Evolutionary conservation across 2,113 vertebrate genomes (phyloP), one percentile per base, ranked within the genome.

Genomic region (Bothrops jararaca): DNA sequence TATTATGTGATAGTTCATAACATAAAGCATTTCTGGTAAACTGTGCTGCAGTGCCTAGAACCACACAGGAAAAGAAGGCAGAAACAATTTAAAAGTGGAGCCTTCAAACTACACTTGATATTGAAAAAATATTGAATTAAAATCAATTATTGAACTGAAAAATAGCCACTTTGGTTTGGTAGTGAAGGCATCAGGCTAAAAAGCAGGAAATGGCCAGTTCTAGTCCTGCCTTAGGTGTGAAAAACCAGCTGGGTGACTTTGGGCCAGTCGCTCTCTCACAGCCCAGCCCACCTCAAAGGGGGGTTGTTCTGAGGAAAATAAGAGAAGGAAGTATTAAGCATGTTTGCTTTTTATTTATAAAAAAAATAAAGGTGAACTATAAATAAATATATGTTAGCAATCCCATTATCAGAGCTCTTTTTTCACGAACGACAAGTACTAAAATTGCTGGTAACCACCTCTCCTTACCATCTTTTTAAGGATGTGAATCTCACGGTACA

Each of bases 21-120:
- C 94, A 96, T 94, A 9, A 7, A 42, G 18, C 7, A 91, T 96
- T 92, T 95, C 95, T 93, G 88, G 88, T 92, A 93, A 94, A 94
- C 92, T 86, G 94, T 88, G 91, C 90, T 80, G 93, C 48, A 39
- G 90, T 90, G 86, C 23, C 39, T 20, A n/a, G 90, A 92, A 93
- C 93, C 96, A 95, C 93, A 95, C 3, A 10, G 90, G 95, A 95
- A 92, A 56, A 52, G 4, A 89, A 87, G 86, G 93, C 39, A 96
- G n/a, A 80, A 91, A 91, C 3, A 52, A 5, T 85, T 91, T 85
- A 24, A 50, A 92, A 95, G 69, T 69, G 58, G 34, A 92, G 93
- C 91, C 94, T 94, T 94, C 87, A 80, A 92, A 93, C 22, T 69
- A 12, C 29, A 20, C 9, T 87, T 89, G 24, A 45, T 4, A 1